Evolutionary conservation across 2,888 invertebrate species (phyloP), one percentile per base, ranked within the genome.

Genomic region (Amphipoea lucens): DNA sequence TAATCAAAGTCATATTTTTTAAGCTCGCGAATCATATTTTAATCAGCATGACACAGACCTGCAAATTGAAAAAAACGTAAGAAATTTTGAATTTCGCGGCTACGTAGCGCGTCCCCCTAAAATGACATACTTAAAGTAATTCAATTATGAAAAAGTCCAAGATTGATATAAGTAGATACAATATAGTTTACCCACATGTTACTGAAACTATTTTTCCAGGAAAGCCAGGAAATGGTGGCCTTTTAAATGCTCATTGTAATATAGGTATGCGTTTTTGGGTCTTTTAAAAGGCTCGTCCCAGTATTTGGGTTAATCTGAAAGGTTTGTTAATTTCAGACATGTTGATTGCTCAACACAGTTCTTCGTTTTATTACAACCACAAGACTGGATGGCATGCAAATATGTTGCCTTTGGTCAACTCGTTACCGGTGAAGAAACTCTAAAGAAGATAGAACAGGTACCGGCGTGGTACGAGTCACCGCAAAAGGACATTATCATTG

Each of bases 371-470:
- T 94, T 98, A 29, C 97, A 97, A 93, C 97, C 98, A 7, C 96
- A 97, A 7, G 94, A 97, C 6, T 98, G 98, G 98, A 98, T 98
- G 98, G 97, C 97, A 87, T 95, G 96, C 80, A 97, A 97, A 94
- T 98, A 98, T 91, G 98, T 98, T 9, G 98, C 98, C 3, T 98
- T 98, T 92, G 98, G 98, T 2, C 98, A 98, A 94, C 95, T 98
- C 5, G 95, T 98, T 60, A 98, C 98, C 87, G 98, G 98, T 3
- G 97, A 97, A 78, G 94, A 96, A 69, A 97, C 97, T 23, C 94
- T 98, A 63, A 93, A 96, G 78, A 94, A 94, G 85, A 97, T 98
- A 63, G 98, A 98, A 94, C 91, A 94, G n/a, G 95, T 97, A 9
- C 95, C 97, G 0, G 97, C 97, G 0, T 97, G 96, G 91, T 98